These are phyloP conservation scores for Ganaspis sp. DNA, from an alignment of 1,140 invertebrate species.

Conservation along the genomic window DNA sequence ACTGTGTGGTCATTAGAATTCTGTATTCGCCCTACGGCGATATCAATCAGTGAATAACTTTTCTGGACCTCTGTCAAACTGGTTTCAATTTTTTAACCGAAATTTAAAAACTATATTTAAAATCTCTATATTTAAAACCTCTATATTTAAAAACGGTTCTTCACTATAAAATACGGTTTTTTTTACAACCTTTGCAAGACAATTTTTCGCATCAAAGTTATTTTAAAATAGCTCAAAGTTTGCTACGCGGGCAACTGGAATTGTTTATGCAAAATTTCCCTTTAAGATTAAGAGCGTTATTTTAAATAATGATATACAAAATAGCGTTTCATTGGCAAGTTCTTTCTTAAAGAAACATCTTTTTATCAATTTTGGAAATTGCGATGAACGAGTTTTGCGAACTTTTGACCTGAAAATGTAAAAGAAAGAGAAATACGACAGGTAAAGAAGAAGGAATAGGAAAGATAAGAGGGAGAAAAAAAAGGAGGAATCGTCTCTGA, in stretches of 20 bases:
- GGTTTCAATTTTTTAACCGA: background rate
- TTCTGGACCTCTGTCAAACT: background rate
- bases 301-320: too few relatives aligned
- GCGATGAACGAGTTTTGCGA: background rate
- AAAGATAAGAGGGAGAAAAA: constrained; percentile 31
- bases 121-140: too few relatives aligned
- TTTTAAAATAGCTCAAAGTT: too few relatives aligned
- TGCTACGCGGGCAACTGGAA: too few relatives aligned
- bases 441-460: constrained; percentile 34
- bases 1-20: constrained; percentile 19
- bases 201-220: too few relatives aligned
- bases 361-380: background rate
- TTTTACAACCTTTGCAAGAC: too few relatives aligned
- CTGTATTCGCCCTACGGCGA: background rate
- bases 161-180: too few relatives aligned
- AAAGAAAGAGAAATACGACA: constrained; percentile 29
- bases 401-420: background rate
- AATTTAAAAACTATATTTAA: too few relatives aligned
- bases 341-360: too few relatives aligned
- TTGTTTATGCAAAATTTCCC: too few relatives aligned
- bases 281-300: too few relatives aligned
- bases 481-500: constrained; percentile 52
- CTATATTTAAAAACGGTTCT: background rate
- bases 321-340: too few relatives aligned
- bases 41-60: background rate